These are phyloP conservation scores for Macaria notata DNA, from an alignment of 2,888 invertebrate genomes.

Conservation along the genomic window DNA sequence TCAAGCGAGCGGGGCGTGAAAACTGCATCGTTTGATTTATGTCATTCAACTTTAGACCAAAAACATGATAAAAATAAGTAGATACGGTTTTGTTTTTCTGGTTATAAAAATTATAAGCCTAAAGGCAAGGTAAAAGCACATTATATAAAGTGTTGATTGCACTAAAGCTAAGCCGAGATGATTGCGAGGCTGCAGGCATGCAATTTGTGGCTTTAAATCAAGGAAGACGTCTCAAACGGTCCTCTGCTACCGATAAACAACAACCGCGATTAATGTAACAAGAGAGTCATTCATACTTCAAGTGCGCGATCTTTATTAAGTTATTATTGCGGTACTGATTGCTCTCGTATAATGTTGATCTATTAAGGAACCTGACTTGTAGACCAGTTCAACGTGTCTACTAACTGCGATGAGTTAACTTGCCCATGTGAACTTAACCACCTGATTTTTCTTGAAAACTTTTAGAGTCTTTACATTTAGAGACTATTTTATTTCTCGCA, in stretches of 20 bases:
- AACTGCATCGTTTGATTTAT: too few relatives aligned
- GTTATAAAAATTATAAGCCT: constrained; percentile 4
- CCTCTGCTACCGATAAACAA: constrained; percentile 78
- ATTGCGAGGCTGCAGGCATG: constrained; percentile 56
- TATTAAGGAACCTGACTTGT: not conserved
- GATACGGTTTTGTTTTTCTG: not conserved
- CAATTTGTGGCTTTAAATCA: constrained; percentile 80
- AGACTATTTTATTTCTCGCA: too few relatives aligned
- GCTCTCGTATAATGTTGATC: constrained; percentile 7
- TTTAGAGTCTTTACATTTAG: too few relatives aligned
- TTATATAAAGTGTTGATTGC: constrained; percentile 39
- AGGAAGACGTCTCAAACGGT: constrained; percentile 51
- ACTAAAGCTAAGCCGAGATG: constrained; percentile 54
- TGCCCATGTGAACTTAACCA: too few relatives aligned
- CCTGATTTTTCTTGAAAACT: too few relatives aligned
- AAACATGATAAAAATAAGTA: not conserved
- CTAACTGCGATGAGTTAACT: too few relatives aligned
- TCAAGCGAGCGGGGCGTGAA: not conserved
- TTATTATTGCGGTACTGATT: constrained; percentile 43
- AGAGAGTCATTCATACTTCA: constrained; percentile 57
- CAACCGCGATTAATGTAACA: constrained; percentile 69
- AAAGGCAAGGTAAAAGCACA: constrained; percentile 25
- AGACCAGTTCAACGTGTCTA: too few relatives aligned
- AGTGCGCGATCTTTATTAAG: constrained; percentile 51
- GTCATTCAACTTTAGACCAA: too few relatives aligned